Base-by-base conservation (phyloP, 2,797 vertebrate genomes). In the Furcifer pardalis region DNA sequence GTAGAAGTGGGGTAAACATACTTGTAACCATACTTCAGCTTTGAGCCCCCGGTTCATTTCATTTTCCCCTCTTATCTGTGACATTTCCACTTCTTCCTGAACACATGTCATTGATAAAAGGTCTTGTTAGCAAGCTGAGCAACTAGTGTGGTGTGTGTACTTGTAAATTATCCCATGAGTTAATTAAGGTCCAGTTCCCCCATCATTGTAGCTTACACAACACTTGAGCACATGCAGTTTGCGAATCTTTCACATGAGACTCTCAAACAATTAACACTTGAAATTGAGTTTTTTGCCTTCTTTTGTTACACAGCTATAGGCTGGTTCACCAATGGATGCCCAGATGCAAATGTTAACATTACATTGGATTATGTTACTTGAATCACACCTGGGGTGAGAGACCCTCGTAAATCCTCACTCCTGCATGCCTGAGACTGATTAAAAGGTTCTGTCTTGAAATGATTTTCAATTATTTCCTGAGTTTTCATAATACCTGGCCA, bases 11-110 rank as follows among this genome's bases (percentile, higher is more conserved):
- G n/a, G n/a, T n/a, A n/a, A n/a, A n/a, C n/a, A n/a, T n/a, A n/a
- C n/a, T n/a, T n/a, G n/a, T n/a, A n/a, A n/a, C n/a, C n/a, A n/a
- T n/a, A n/a, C n/a, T n/a, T n/a, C n/a, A n/a, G n/a, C n/a, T n/a
- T n/a, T n/a, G n/a, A n/a, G n/a, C 88, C 87, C 87, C 88, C 37
- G 37, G 60, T 88, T 87, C 86, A 19, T 90, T 88, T 62, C 32
- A 92, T 3, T 77, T 91, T 86, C 69, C 35, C n/a, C 88, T 87
- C 71, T 90, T 77, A 12, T 88, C 84, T 88, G 40, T 42, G 68
- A 46, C 56, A 87, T 91, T 82, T 90, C 84, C 87, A 40, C 77
- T 35, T 86, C 90, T 81, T 71, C 10, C 60, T 87, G 74, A 92
- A 90, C 77, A 46, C 27, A 84, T 90, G 81, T 60, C 44, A 87